Evolutionary conservation across 2,113 vertebrate species (phyloP).

Genomic region (Nesogale talazaci): DNA sequence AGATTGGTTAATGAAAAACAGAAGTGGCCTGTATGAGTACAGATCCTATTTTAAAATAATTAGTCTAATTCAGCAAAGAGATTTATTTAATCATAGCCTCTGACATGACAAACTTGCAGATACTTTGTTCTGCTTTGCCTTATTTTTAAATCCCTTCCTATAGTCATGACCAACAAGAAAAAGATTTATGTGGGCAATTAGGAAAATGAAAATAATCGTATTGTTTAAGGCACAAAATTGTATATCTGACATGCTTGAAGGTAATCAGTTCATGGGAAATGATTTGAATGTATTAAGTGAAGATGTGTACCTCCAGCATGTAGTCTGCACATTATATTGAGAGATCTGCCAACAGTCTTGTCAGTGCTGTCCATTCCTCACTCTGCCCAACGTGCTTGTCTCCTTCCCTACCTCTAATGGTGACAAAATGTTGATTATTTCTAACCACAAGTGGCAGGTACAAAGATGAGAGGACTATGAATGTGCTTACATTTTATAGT

Average conservation of each 20-base stretch:
- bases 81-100: conserved; percentile 71
- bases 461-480: not conserved
- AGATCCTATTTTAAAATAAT: conserved; percentile 75
- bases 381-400: accelerated
- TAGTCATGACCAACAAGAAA: not conserved
- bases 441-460: not conserved
- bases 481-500: not conserved
- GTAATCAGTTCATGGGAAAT: not conserved
- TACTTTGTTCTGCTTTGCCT: conserved; percentile 54
- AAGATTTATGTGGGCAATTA: not conserved
- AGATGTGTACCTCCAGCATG: not conserved
- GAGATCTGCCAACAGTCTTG: not conserved
- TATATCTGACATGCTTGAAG: not conserved
- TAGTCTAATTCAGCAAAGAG: conserved; percentile 60
- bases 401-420: not conserved
- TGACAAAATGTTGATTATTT: not conserved
- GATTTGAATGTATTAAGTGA: not conserved
- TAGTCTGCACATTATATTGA: not conserved
- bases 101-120: conserved; percentile 63
- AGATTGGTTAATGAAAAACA: conserved; percentile 75
- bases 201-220: not conserved
- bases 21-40: conserved; percentile 67
- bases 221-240: not conserved
- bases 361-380: not conserved
- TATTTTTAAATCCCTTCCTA: conserved; percentile 29